phyloP scores from a whole-genome alignment of 1,140 invertebrate species.

The Triops longicaudatus region DNA sequence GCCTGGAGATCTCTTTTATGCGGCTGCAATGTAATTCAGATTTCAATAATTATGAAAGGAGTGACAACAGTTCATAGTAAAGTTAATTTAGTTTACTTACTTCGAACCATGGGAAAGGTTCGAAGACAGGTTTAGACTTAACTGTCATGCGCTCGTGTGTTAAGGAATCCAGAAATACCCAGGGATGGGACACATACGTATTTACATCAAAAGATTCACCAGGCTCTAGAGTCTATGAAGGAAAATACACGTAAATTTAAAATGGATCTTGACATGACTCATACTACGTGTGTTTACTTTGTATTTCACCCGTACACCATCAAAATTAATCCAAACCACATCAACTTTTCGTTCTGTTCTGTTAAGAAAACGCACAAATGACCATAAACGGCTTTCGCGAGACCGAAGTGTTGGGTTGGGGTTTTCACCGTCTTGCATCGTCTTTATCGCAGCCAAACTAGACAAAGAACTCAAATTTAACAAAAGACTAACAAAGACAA shows the following conservation, averaged over 20 bases:
- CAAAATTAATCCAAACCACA: constrained; percentile 65
- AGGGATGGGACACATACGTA: constrained; percentile 62
- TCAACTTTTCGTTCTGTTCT: constrained; percentile 50
- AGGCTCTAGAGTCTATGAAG: constrained; percentile 40
- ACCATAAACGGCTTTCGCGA: constrained; percentile 30
- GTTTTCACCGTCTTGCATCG: neutral
- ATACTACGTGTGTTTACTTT: constrained; percentile 35
- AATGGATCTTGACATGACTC: constrained; percentile 11
- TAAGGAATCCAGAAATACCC: constrained; percentile 56
- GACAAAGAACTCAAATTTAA: too few relatives aligned
- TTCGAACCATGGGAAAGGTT: constrained; percentile 27
- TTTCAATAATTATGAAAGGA: too few relatives aligned
- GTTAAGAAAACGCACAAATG: constrained; percentile 61
- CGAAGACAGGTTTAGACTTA: constrained; percentile 38
- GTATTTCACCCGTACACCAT: constrained; percentile 50
- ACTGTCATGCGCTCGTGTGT: constrained; percentile 48
- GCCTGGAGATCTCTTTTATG: constrained; percentile 18
- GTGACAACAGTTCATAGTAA: too few relatives aligned
- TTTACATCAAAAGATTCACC: constrained; percentile 51
- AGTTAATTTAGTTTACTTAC: too few relatives aligned
- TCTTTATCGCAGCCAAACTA: neutral
- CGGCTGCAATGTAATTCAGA: constrained; percentile 20
- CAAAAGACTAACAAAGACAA: too few relatives aligned
- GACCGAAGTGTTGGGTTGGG: constrained; percentile 16
- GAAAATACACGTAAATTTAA: constrained; percentile 12